A percentile compares a stretch with the other conserved stretches of the same genome.
Evolutionary conservation across 2,888 invertebrate genomes (phyloP).

Genomic region (Gasteruption jaculator): DNA sequence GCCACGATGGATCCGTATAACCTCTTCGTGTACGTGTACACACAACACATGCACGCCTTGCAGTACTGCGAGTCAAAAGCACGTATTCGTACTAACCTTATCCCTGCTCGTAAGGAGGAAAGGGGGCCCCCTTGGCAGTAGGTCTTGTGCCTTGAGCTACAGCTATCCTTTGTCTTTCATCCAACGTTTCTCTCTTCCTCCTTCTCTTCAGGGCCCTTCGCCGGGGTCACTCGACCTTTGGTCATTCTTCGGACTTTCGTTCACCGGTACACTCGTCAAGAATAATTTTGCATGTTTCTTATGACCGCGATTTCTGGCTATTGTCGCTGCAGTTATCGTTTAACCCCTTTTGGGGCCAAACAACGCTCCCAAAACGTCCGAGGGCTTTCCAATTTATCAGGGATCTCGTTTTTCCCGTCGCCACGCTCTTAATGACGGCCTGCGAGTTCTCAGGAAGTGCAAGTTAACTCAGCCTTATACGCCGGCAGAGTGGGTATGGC

Average conservation of each 20-base stretch:
- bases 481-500: conserved; percentile 32
- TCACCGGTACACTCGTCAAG: background rate
- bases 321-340: too few species aligned
- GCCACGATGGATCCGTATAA: conserved; percentile 20
- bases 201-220: conserved; percentile 7
- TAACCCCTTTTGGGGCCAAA: too few species aligned
- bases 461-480: conserved; percentile 8
- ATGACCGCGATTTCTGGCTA: too few species aligned
- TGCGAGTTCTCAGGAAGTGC: too few species aligned
- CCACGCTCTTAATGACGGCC: too few species aligned
- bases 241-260: conserved; percentile 19
- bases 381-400: too few species aligned
- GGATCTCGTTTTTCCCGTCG: too few species aligned
- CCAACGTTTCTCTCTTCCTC: conserved; percentile 10
- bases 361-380: too few species aligned
- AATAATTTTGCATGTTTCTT: background rate
- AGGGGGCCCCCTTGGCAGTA: conserved; percentile 29
- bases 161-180: conserved; percentile 19
- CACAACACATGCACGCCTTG: too few species aligned
- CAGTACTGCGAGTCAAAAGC: conserved; percentile 36
- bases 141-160: conserved; percentile 30
- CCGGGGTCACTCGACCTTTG: conserved; percentile 26
- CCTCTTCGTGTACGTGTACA: too few species aligned
- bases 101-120: conserved; percentile 18
- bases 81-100: too few species aligned